Percentiles rank a stretch among this genome's conserved stretches.
phyloP scores from a whole-genome alignment of 2,113 vertebrate genomes.

The Saguinus imperator region DNA sequence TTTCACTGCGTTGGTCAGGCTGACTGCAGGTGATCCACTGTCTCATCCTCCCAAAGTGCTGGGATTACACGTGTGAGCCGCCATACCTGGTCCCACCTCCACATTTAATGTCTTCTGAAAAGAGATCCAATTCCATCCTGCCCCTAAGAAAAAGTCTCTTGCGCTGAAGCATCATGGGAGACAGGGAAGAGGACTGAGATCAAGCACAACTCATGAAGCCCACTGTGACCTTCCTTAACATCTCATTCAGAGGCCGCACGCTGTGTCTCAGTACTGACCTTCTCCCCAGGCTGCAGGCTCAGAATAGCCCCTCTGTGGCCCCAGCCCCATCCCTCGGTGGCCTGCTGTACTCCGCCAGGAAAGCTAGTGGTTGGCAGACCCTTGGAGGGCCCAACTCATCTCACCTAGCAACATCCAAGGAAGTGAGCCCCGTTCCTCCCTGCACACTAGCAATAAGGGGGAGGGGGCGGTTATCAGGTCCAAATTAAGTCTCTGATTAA shows the following conservation, averaged over 20 bases:
- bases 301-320: fast-evolving
- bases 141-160: not conserved
- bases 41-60: not conserved
- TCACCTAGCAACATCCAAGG: too few species aligned
- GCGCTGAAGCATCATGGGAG: not conserved
- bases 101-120: not conserved
- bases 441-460: not conserved
- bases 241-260: not conserved
- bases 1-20: not conserved
- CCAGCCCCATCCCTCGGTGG: not conserved
- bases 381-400: not conserved
- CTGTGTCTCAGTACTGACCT: not conserved
- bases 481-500: not conserved
- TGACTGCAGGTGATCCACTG: not conserved
- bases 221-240: not conserved
- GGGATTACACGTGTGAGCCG: not conserved
- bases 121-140: not conserved
- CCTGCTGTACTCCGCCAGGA: fast-evolving
- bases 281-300: not conserved
- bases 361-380: not conserved
- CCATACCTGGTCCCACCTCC: too few species aligned
- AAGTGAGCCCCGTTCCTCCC: not conserved
- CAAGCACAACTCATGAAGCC: not conserved
- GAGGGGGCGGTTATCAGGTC: not conserved
- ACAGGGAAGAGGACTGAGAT: not conserved